Evolutionary conservation across 2,888 invertebrate species (phyloP).

Genomic region (Yponomeuta plumbellus): DNA sequence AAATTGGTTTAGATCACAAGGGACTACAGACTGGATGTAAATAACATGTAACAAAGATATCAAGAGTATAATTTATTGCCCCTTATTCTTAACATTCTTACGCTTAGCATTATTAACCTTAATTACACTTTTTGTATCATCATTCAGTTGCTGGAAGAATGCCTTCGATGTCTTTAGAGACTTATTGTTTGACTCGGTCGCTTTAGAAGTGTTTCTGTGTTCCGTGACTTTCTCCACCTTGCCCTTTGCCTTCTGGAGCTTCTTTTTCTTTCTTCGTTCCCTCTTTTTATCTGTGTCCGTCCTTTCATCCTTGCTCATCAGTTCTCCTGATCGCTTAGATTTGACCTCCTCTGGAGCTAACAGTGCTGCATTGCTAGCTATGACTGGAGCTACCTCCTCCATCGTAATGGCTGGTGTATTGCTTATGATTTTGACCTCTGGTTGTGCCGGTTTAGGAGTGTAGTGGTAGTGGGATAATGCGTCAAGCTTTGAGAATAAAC

Average conservation of each 20-base stretch:
- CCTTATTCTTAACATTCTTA: constrained; percentile 51
- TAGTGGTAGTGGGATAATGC: constrained; percentile 96
- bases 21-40: too few relatives aligned
- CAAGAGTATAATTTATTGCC: constrained; percentile 27
- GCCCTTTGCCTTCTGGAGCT: constrained; percentile 78
- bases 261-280: constrained; percentile 91
- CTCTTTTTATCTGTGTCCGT: constrained; percentile 92
- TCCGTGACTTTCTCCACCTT: constrained; percentile 58
- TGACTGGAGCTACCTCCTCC: constrained; percentile 97
- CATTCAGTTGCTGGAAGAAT: constrained; percentile 91
- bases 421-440: constrained; percentile 92
- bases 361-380: constrained; percentile 88
- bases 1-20: too few relatives aligned
- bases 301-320: constrained; percentile 85
- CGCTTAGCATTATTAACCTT: constrained; percentile 42
- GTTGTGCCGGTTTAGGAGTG: constrained; percentile 89
- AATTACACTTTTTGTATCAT: constrained; percentile 74
- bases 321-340: constrained; percentile 74
- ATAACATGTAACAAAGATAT: too few relatives aligned
- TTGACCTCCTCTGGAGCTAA: constrained; percentile 96
- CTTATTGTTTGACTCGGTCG: constrained; percentile 74
- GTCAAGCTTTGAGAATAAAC: constrained; percentile 90
- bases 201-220: constrained; percentile 74
- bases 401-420: constrained; percentile 93
- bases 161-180: constrained; percentile 81